A percentile compares a stretch with the other conserved stretches of the same genome.
These are phyloP conservation scores for Phylloscopus trochilus DNA, from an alignment of 2,113 vertebrate species.

Conservation along the genomic window DNA sequence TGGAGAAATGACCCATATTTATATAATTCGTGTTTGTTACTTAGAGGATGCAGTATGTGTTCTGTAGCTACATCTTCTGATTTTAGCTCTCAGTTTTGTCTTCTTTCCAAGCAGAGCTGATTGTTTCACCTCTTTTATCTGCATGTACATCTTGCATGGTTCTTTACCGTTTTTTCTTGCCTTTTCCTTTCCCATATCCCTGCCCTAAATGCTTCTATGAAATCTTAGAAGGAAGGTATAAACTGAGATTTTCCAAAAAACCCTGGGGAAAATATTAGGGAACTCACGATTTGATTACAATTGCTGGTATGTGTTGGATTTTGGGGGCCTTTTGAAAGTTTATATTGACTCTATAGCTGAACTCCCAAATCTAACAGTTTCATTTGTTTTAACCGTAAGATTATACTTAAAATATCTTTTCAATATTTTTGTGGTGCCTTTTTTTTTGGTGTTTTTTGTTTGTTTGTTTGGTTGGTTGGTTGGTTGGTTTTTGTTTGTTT, in stretches of 20 bases:
- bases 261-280: neutral
- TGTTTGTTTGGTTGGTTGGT: too few species aligned
- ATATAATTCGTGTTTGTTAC: neutral
- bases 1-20: neutral
- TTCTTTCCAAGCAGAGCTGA: neutral
- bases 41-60: neutral
- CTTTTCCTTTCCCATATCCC: neutral
- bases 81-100: neutral
- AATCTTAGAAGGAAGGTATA: neutral
- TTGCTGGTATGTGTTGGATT: neutral
- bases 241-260: neutral
- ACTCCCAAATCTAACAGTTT: neutral
- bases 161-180: neutral
- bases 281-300: neutral
- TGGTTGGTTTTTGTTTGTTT: too few species aligned
- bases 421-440: neutral
- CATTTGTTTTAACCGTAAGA: neutral
- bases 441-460: too few species aligned
- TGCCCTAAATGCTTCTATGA: neutral
- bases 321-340: neutral
- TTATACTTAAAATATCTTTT: neutral
- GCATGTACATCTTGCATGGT: neutral
- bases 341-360: neutral
- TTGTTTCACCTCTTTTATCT: neutral
- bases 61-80: neutral